Base-by-base conservation (phyloP, 2,797 vertebrate genomes). In the Poeciliopsis gracilis region DNA sequence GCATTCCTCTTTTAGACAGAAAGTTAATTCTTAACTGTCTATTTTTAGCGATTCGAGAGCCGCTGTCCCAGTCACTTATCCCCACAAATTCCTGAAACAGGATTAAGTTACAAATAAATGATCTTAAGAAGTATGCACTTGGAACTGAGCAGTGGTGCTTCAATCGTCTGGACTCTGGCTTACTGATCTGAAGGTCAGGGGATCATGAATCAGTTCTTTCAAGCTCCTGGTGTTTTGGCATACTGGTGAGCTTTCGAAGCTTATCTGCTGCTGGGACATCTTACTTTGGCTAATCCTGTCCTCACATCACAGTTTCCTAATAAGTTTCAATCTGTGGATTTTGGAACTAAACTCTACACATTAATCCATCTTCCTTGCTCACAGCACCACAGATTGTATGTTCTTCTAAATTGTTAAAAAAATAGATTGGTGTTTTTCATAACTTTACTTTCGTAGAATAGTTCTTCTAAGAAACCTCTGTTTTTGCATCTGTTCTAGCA, bases 31-130 rank as follows among this genome's bases (percentile, higher is more conserved):
- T 78, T 70, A 71, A 73, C 81, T 76, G 36, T 25, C 81, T 93
- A 92, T 92, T 88, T 92, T 87, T 90, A 92, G 88, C 28, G 30
- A 9, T n/a, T 8, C 18, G 25, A 66, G 80, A 91, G 92, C 92
- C 90, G 91, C 72, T 83, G 73, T 85, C 76, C 72, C 78, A 82
- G 69, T 81, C 78, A 30, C 57, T 73, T 66, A 66, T 55, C 76
- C 49, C 73, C n/a, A 70, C 75, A 74, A 61, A 82, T 76, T 76
- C 63, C 77, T 66, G 30, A 67, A 86, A 81, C 61, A 82, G 79
- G 77, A 86, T 88, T 82, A 67, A n/a, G 74, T 84, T 83, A 81
- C 77, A 81, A 59, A 74, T 73, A 72, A 80, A 84, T 86, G 53
- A 78, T 74, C 78, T 79, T 72, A 78, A 83, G 55, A 73, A 71